Base-by-base conservation (phyloP, 2,113 vertebrate genomes). In the Clarias macrocephalus region DNA sequence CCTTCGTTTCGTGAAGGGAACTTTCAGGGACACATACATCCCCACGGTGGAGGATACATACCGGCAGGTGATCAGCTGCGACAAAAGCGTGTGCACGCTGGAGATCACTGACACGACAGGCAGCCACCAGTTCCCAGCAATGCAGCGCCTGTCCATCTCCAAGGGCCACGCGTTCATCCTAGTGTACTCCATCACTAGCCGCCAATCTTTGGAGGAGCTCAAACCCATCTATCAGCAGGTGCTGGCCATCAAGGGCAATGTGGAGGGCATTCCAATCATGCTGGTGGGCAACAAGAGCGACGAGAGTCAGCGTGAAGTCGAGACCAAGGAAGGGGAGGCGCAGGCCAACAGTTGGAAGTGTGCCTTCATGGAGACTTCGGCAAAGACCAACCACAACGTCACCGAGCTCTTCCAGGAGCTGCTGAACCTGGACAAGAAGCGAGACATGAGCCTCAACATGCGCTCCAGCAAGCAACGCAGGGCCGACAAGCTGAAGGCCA, bases 311-410 rank as follows among this genome's bases (percentile, higher is more conserved):
- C 93, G 96, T 15, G 96, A 97, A 92, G 96, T 97, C 91, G 95
- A 96, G 91, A 95, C 95, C 87, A 91, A 93, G 54, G 96, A 97
- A 63, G 96, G 96, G 0, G 96, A 97, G 92, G 96, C 96, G 0
- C 7, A 97, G 94, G 96, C 96, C 52, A 94, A 95, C 93, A 92
- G 95, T 88, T 97, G 96, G 96, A 96, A 97, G 81, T 97, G 96
- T 87, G 95, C 96, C 91, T 97, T 97, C 94, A 97, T 97, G 96
- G 96, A 97, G 92, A 97, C 96, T 13, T 97, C 96, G 0, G 96
- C 96, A 93, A 97, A 97, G 95, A 96, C 96, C 95, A 97, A 97
- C 96, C 95, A 97, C 95, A 97, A 97, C 12, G 96, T 97, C 85
- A 96, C 96, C 89, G 96, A 97, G 95, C 96, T 97, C 87, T 97